phyloP scores from a whole-genome alignment of 2,888 invertebrate species.

The Adelphocoris suturalis region DNA sequence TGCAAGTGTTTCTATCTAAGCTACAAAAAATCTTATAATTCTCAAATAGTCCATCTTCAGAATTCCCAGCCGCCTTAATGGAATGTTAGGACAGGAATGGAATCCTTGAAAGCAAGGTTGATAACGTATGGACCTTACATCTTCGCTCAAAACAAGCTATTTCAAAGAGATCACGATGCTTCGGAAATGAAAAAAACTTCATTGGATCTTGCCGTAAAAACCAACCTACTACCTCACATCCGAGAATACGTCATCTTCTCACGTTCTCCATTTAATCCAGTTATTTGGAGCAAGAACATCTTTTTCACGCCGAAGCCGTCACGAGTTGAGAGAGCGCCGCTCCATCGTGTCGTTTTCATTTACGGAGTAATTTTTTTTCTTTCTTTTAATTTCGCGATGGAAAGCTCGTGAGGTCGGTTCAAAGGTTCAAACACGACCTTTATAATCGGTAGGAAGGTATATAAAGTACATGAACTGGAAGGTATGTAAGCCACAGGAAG shows the following conservation, averaged over 20 bases:
- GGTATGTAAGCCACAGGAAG: too few species aligned
- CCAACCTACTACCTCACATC: neutral
- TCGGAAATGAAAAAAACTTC: neutral
- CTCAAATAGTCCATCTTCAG: too few species aligned
- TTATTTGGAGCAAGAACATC: slow-evolving; percentile 26
- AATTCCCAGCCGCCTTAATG: too few species aligned
- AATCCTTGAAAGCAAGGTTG: too few species aligned
- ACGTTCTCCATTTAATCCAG: slow-evolving; percentile 24
- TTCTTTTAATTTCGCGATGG: neutral
- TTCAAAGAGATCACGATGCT: neutral
- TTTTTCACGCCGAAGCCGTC: slow-evolving; percentile 14
- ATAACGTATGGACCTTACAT: too few species aligned
- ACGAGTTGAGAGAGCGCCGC: neutral
- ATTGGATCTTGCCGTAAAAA: neutral
- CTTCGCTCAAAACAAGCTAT: too few species aligned
- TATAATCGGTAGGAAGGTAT: too few species aligned
- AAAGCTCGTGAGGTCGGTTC: neutral
- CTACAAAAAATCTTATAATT: too few species aligned
- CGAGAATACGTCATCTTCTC: neutral
- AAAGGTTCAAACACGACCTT: too few species aligned
- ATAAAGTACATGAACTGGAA: too few species aligned
- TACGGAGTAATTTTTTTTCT: neutral
- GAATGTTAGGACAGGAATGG: too few species aligned
- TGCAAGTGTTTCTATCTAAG: too few species aligned
- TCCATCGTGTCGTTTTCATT: neutral